Evolutionary conservation across 2,888 invertebrate species (phyloP).

Genomic region (Pseudococcus jackbeardsleyi): DNA sequence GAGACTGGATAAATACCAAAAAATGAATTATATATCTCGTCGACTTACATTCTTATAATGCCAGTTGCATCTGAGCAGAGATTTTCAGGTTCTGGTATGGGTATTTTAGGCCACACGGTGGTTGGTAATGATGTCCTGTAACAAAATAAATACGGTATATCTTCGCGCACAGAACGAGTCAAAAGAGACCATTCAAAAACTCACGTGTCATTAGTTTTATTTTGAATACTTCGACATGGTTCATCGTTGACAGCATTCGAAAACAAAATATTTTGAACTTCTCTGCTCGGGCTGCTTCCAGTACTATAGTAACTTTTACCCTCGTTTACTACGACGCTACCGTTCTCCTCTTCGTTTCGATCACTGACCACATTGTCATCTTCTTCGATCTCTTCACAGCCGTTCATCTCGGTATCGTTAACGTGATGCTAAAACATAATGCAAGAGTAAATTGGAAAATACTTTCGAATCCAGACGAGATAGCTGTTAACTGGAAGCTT

Average conservation of each 20-base stretch:
- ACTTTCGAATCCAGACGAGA: too few relatives aligned
- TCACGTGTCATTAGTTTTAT: slow-evolving; percentile 37
- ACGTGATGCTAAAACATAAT: slow-evolving; percentile 12
- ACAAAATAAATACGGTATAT: background rate
- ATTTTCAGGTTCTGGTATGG: slow-evolving; percentile 57
- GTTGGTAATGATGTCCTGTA: slow-evolving; percentile 23
- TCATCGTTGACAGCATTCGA: slow-evolving; percentile 69
- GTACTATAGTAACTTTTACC: slow-evolving; percentile 74
- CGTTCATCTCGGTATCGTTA: slow-evolving; percentile 3
- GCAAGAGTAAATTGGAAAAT: background rate
- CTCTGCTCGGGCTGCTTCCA: slow-evolving; percentile 90
- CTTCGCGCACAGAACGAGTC: too few relatives aligned
- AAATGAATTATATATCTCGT: background rate
- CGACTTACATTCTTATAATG: slow-evolving; percentile 51
- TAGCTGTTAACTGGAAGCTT: too few relatives aligned
- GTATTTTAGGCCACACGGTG: slow-evolving; percentile 57
- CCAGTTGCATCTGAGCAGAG: slow-evolving; percentile 26
- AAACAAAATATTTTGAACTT: slow-evolving; percentile 89
- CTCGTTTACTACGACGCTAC: slow-evolving; percentile 47
- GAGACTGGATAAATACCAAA: too few relatives aligned
- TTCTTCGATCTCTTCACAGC: slow-evolving; percentile 48
- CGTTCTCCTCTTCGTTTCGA: slow-evolving; percentile 40
- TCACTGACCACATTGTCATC: slow-evolving; percentile 17
- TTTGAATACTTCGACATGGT: background rate
- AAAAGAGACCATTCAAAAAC: background rate